Evolutionary conservation across 2,888 invertebrate genomes (phyloP).

Genomic region (Idaea straminata): DNA sequence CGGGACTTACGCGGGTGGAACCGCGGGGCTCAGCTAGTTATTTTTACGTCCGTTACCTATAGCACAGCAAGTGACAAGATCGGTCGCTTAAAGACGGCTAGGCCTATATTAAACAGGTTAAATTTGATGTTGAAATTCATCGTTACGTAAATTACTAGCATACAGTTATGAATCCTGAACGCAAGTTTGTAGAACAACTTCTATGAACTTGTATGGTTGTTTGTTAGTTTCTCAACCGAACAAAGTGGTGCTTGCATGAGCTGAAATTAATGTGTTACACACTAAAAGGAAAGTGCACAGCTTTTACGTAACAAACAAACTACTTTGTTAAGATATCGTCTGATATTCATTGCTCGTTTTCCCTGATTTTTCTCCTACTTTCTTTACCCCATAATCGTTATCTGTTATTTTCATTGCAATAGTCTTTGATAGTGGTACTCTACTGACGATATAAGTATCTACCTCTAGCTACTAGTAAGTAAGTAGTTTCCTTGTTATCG

Average conservation of each 20-base stretch:
- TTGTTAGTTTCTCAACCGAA: conserved; percentile 28
- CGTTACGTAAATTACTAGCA: too few relatives aligned
- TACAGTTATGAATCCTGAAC: not conserved
- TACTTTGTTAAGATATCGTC: conserved; percentile 29
- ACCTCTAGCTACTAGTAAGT: not conserved
- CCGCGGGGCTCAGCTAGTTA: too few relatives aligned
- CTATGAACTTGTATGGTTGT: not conserved
- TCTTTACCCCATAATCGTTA: not conserved
- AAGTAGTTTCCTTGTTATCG: not conserved
- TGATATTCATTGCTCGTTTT: not conserved
- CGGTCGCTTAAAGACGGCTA: too few relatives aligned
- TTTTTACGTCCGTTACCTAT: too few relatives aligned
- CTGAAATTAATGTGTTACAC: conserved; percentile 47
- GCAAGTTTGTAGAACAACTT: not conserved
- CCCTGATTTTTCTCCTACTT: conserved; percentile 3
- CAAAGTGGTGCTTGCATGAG: conserved; percentile 28
- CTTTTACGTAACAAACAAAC: conserved; percentile 43
- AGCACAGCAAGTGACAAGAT: too few relatives aligned
- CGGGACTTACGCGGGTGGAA: too few relatives aligned
- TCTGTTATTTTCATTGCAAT: not conserved
- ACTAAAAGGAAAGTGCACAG: conserved; percentile 45
- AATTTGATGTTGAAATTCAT: not conserved
- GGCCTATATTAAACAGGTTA: too few relatives aligned
- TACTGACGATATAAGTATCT: not conserved
- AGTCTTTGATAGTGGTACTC: not conserved